Percentiles rank a stretch among this genome's conserved stretches.
These are phyloP conservation scores for Barbus barbus DNA, from an alignment of 2,113 vertebrate genomes.

Conservation along the genomic window DNA sequence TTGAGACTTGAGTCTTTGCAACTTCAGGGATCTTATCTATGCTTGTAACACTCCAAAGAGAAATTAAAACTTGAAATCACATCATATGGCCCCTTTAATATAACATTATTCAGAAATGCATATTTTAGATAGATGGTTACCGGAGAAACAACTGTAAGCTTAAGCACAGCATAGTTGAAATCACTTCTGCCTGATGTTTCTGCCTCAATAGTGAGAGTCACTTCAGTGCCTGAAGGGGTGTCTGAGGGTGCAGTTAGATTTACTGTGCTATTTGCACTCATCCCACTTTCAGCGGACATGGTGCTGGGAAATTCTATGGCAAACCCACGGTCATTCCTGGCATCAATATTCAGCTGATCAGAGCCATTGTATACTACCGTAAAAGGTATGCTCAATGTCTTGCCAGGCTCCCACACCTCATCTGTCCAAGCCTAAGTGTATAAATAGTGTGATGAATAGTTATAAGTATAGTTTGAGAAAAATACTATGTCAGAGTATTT, in stretches of 20 bases:
- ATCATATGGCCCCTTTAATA: too few species aligned
- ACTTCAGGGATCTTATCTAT: too few species aligned
- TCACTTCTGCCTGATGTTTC: constrained; percentile 55
- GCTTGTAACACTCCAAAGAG: too few species aligned
- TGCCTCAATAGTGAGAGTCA: constrained; percentile 70
- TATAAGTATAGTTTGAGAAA: background rate
- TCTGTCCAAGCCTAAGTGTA: constrained; percentile 54
- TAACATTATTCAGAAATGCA: too few species aligned
- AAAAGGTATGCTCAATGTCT: constrained; percentile 63
- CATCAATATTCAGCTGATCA: constrained; percentile 53
- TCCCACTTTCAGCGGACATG: constrained; percentile 32
- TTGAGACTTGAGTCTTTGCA: too few species aligned
- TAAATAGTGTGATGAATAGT: constrained; percentile 33
- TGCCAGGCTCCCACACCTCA: constrained; percentile 62
- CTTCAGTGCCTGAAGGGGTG: constrained; percentile 64
- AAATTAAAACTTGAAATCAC: too few species aligned
- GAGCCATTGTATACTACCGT: constrained; percentile 45
- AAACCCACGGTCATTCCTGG: constrained; percentile 65
- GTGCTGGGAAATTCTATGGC: constrained; percentile 25
- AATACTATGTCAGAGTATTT: too few species aligned
- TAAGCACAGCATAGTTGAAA: constrained; percentile 67
- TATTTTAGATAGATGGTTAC: constrained; percentile 51
- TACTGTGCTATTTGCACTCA: constrained; percentile 54
- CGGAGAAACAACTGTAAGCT: constrained; percentile 65
- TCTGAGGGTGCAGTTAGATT: constrained; percentile 52